Evolutionary conservation across 2,113 vertebrate species (phyloP).

Genomic region (Callospermophilus lateralis): DNA sequence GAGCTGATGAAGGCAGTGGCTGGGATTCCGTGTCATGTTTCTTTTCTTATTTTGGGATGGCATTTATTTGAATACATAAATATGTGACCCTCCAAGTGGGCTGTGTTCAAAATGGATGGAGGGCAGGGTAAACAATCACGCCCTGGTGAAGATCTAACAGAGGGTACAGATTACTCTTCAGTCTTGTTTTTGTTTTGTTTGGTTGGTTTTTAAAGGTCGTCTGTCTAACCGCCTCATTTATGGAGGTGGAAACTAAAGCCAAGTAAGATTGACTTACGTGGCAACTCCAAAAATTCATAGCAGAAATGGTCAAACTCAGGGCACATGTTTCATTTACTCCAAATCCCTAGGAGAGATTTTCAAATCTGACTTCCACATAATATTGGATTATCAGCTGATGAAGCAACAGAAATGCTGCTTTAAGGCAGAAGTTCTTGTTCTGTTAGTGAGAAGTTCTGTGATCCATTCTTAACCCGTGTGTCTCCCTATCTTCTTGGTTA

Average conservation of each 20-base stretch:
- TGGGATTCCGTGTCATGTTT: conserved; percentile 10
- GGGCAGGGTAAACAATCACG: background rate
- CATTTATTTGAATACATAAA: conserved; percentile 11
- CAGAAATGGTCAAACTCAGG: conserved; percentile 17
- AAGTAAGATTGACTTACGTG: background rate
- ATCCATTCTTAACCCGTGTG: background rate
- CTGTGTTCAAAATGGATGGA: conserved; percentile 25
- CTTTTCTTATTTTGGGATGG: conserved; percentile 2
- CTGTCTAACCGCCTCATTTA: background rate
- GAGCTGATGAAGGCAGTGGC: background rate
- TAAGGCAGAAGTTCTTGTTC: background rate
- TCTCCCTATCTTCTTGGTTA: background rate
- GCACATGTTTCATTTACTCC: background rate
- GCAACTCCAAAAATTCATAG: conserved; percentile 16
- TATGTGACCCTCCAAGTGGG: background rate
- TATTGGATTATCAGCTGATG: background rate
- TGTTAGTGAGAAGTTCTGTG: background rate
- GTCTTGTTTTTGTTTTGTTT: conserved; percentile 37
- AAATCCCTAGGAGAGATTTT: background rate
- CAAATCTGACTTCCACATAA: background rate
- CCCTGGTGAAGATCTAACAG: background rate
- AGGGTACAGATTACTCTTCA: background rate
- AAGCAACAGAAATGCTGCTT: conserved; percentile 21
- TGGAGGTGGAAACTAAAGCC: background rate
- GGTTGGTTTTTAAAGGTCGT: conserved; percentile 67